phyloP scores from a whole-genome alignment of 2,888 invertebrate genomes.

The Notodonta dromedarius region DNA sequence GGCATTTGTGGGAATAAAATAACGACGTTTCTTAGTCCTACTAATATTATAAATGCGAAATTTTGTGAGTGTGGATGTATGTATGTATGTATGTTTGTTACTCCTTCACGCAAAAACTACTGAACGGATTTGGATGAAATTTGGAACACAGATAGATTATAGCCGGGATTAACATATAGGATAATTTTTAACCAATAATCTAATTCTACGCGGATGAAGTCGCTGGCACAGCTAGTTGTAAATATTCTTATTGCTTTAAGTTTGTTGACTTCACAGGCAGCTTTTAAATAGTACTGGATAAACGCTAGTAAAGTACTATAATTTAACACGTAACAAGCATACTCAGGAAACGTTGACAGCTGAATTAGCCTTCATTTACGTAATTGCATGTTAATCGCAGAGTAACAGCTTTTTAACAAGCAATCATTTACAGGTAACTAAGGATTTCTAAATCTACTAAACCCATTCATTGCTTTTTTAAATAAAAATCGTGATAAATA shows the following conservation, averaged over 20 bases:
- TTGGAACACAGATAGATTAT: too few species aligned
- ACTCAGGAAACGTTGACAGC: conserved; percentile 26
- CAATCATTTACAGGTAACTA: conserved; percentile 18
- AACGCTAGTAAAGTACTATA: conserved; percentile 18
- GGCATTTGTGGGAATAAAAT: conserved; percentile 3
- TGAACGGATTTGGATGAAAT: too few species aligned
- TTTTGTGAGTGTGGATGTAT: too few species aligned
- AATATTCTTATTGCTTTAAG: background rate
- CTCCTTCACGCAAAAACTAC: too few species aligned
- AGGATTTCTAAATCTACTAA: background rate
- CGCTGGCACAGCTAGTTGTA: too few species aligned
- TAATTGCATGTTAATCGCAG: conserved; percentile 29
- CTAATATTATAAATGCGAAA: too few species aligned
- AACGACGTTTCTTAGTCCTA: background rate
- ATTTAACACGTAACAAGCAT: conserved; percentile 27
- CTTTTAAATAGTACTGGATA: conserved; percentile 12
- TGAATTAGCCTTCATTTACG: conserved; percentile 24
- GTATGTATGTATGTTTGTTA: too few species aligned
- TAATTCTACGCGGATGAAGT: too few species aligned
- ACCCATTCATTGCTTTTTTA: background rate
- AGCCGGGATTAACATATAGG: too few species aligned
- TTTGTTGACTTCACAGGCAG: background rate
- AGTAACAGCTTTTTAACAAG: conserved; percentile 12
- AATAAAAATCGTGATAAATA: conserved; percentile 11
- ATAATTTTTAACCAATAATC: too few species aligned